A percentile compares a stretch with the other conserved stretches of the same genome.
These are phyloP conservation scores for Luffia ferchaultella DNA, from an alignment of 2,888 invertebrate species.

Conservation along the genomic window DNA sequence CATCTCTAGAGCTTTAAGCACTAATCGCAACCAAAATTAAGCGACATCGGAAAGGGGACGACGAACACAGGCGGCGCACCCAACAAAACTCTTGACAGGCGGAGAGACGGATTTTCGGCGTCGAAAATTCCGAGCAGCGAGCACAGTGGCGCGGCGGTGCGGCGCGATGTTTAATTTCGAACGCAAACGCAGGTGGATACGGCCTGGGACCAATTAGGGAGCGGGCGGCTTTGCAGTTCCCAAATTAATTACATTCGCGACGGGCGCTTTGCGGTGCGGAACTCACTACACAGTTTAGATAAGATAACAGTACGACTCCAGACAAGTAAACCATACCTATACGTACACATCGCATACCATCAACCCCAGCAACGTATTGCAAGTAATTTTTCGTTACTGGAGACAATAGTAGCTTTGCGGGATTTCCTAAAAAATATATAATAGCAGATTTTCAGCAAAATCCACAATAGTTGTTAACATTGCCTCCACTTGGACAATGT, in stretches of 20 bases:
- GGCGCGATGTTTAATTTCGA: conserved; percentile 5
- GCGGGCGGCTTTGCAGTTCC: conserved; percentile 1
- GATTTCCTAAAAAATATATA: no score
- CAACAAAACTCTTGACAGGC: background rate
- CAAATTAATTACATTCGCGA: conserved; percentile 5
- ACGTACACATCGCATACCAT: no score
- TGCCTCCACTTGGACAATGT: no score
- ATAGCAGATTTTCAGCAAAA: no score
- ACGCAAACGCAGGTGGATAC: conserved; percentile 4
- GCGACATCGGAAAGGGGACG: background rate
- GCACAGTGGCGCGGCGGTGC: no score
- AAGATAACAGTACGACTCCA: conserved; percentile 3
- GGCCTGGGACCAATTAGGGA: conserved; percentile 4
- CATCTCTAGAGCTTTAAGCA: background rate
- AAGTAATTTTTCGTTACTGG: no score
- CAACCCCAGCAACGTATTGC: no score
- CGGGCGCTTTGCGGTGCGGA: background rate
- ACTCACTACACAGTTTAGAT: conserved; percentile 13
- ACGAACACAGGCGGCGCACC: background rate
- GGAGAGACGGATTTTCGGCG: background rate
- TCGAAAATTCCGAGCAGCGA: background rate
- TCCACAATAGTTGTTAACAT: no score
- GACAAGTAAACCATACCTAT: no score
- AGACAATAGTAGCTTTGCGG: no score
- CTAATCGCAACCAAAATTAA: background rate